These are phyloP conservation scores for Radopholus similis DNA, from an alignment of 1,140 invertebrate genomes.

Conservation along the genomic window DNA sequence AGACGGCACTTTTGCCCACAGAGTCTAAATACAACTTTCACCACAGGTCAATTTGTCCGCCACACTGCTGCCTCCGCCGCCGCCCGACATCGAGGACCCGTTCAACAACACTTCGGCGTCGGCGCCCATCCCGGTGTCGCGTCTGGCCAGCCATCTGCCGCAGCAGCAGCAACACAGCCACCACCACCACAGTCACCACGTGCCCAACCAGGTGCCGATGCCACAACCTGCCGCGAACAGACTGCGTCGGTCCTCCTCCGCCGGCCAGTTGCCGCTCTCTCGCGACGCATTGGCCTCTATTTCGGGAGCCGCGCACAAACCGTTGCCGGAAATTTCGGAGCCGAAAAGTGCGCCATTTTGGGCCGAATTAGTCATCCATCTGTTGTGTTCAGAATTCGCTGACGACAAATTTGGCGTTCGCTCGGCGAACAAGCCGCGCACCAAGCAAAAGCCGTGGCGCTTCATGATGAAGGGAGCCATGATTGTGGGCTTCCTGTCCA, in stretches of 20 bases:
- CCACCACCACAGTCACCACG: background rate
- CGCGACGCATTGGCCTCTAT: no score
- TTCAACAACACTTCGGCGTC: no score
- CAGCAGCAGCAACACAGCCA: background rate
- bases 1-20: no score
- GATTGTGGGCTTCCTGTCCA: slow-evolving; percentile 19
- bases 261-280: no score
- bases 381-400: no score
- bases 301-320: background rate
- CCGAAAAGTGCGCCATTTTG: background rate
- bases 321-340: background rate
- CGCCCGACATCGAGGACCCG: no score
- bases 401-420: no score
- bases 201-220: background rate
- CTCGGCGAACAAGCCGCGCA: background rate
- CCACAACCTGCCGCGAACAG: background rate
- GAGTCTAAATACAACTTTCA: no score
- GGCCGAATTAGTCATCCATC: no score
- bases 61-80: background rate
- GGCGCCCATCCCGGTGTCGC: no score
- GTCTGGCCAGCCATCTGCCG: background rate
- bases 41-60: background rate
- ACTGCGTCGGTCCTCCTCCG: background rate
- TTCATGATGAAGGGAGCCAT: slow-evolving; percentile 17
- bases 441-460: background rate